A percentile compares a stretch with the other conserved stretches of the same genome.
These are phyloP conservation scores for Eudyptes chrysolophus DNA, from an alignment of 2,113 vertebrate genomes.

Conservation along the genomic window DNA sequence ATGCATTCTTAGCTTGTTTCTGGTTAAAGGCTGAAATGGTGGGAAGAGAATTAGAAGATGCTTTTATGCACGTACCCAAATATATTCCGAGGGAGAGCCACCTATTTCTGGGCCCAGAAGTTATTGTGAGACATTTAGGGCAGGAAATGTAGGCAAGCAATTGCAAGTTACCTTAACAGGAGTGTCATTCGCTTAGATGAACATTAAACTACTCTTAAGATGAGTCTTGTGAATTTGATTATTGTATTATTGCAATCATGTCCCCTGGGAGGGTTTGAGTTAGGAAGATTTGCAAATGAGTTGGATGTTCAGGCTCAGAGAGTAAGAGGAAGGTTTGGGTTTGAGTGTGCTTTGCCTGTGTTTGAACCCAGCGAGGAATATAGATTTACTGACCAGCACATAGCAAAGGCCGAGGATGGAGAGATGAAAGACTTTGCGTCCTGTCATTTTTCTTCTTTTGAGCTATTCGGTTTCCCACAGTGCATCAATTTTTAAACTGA, in stretches of 20 bases:
- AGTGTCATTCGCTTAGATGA: neutral
- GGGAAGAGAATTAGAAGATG: neutral
- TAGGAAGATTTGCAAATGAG: neutral
- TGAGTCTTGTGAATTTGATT: neutral
- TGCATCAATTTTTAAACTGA: neutral
- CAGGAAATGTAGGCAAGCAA: neutral
- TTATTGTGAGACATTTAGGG: neutral
- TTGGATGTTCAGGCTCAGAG: neutral
- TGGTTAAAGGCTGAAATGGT: neutral
- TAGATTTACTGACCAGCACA: neutral
- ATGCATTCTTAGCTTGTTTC: neutral
- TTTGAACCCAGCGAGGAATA: neutral
- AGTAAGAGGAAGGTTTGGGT: neutral
- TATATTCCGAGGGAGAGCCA: neutral
- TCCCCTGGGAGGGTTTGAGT: neutral
- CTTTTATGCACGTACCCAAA: neutral
- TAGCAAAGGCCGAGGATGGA: neutral
- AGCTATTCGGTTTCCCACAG: neutral
- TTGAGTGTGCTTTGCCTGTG: neutral
- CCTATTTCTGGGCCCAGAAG: neutral
- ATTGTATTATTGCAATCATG: neutral
- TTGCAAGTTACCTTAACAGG: neutral
- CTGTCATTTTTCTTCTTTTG: neutral
- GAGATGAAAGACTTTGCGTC: neutral
- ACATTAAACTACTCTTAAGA: neutral